These are phyloP conservation scores for Motacilla tschutschensis DNA, from an alignment of 2,113 vertebrate species.

Conservation along the genomic window DNA sequence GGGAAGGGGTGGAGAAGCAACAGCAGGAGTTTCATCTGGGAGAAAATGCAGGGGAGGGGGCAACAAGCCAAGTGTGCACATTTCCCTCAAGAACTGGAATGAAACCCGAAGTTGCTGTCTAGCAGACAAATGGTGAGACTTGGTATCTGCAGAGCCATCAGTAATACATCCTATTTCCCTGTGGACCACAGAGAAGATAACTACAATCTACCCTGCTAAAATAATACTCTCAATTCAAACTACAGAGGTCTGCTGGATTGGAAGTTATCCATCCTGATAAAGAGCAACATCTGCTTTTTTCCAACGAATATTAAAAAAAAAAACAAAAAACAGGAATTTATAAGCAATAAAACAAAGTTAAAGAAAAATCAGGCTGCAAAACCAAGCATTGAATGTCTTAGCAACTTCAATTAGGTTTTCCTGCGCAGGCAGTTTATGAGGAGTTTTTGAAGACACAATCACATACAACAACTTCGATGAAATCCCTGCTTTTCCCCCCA, in stretches of 20 bases:
- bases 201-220: not conserved
- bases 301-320: not conserved
- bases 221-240: not conserved
- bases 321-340: not conserved
- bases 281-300: conserved; percentile 15
- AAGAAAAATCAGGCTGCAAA: not conserved
- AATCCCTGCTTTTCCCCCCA: not conserved
- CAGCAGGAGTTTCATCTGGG: not conserved
- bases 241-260: not conserved
- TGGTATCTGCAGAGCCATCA: not conserved
- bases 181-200: not conserved
- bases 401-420: conserved; percentile 12
- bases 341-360: conserved; percentile 9
- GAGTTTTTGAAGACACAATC: conserved; percentile 1
- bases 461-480: not conserved
- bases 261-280: conserved; percentile 22
- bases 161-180: not conserved
- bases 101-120: conserved; percentile 2
- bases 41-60: not conserved
- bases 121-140: conserved; percentile 15
- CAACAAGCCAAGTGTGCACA: not conserved
- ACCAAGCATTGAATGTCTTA: not conserved
- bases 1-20: not conserved
- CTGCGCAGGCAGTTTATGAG: not conserved
- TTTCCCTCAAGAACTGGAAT: not conserved